Conservation (phyloP, 2,113 vertebrate species). For the Nanorana parkeri region DNA sequence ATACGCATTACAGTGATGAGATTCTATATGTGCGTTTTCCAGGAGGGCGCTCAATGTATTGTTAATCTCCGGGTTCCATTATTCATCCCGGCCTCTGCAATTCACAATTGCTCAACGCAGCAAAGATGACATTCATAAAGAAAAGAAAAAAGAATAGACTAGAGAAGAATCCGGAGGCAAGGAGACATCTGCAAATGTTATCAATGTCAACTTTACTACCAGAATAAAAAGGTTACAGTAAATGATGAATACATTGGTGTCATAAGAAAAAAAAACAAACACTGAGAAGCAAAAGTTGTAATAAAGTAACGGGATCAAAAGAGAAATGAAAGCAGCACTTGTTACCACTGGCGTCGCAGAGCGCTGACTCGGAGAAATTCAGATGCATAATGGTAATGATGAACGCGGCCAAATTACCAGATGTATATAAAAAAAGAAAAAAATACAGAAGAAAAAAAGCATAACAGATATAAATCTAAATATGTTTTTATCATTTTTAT, state of each 20-base stretch:
- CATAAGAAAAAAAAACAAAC: background rate
- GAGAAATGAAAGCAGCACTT: background rate
- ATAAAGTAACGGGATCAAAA: conserved; percentile 1
- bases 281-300: background rate
- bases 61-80: conserved; percentile 21
- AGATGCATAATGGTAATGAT: no score
- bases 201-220: background rate
- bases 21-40: conserved; percentile 15
- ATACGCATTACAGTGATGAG: background rate
- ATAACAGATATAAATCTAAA: no score
- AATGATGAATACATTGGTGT: no score
- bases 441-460: no score
- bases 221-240: background rate
- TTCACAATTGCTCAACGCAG: background rate
- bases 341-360: background rate
- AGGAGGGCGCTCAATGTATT: background rate
- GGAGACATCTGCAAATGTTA: background rate
- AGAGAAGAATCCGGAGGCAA: background rate
- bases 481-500: no score
- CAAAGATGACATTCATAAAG: background rate
- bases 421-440: no score
- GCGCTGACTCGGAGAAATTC: background rate
- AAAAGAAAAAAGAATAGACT: background rate
- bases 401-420: no score
- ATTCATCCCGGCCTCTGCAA: background rate